Percentiles rank a stretch among this genome's conserved stretches.
These are phyloP conservation scores for Thera obeliscata DNA, from an alignment of 2,888 invertebrate genomes.

Conservation along the genomic window DNA sequence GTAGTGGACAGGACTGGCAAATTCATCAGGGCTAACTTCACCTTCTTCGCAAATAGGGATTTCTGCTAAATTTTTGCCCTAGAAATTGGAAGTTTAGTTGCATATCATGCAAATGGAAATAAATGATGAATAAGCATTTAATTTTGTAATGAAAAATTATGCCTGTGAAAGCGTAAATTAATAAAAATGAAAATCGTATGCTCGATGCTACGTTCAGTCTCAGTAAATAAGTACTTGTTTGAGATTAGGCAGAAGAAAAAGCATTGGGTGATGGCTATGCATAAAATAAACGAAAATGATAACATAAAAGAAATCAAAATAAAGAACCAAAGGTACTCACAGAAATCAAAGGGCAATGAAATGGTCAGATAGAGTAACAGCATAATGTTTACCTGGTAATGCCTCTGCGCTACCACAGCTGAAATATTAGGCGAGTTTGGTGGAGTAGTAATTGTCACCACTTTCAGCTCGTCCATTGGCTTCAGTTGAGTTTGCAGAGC, in stretches of 20 bases:
- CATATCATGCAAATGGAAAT: constrained; percentile 40
- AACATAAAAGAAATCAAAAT: constrained; percentile 53
- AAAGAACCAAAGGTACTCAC: constrained; percentile 78
- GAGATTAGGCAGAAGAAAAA: constrained; percentile 16
- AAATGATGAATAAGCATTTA: constrained; percentile 26
- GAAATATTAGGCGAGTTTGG: constrained; percentile 91
- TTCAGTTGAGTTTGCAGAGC: constrained; percentile 74
- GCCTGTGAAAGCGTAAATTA: neutral
- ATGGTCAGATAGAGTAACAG: constrained; percentile 32
- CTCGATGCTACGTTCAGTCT: constrained; percentile 14
- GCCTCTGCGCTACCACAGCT: constrained; percentile 83
- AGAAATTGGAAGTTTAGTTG: constrained; percentile 48
- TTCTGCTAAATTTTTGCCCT: constrained; percentile 85
- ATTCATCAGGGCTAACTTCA: constrained; percentile 85
- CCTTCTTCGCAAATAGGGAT: constrained; percentile 87
- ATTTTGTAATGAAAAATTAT: neutral
- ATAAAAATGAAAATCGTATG: constrained; percentile 1
- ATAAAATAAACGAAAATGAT: constrained; percentile 30
- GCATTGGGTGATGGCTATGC: constrained; percentile 30
- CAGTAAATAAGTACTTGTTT: constrained; percentile 9
- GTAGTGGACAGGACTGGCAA: constrained; percentile 79
- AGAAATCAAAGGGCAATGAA: constrained; percentile 73
- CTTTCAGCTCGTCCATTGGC: constrained; percentile 81
- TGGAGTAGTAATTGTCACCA: constrained; percentile 84
- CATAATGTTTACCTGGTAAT: constrained; percentile 81